These are phyloP conservation scores for Shinisaurus crocodilurus DNA, from an alignment of 2,113 vertebrate species.

Conservation along the genomic window DNA sequence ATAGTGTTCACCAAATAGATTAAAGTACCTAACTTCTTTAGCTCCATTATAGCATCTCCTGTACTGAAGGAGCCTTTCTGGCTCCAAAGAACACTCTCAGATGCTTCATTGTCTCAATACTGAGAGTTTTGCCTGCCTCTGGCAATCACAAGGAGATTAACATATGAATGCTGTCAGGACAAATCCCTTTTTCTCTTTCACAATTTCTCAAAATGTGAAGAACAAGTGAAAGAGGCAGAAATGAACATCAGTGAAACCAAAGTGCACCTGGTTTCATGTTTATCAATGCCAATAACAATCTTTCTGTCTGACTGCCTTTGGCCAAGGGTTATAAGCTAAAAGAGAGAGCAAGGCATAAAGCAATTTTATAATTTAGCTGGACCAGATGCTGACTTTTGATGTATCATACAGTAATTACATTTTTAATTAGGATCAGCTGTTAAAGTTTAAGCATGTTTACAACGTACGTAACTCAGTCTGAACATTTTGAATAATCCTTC, in stretches of 20 bases:
- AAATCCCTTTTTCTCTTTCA: slow-evolving; percentile 21
- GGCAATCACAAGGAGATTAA: slow-evolving; percentile 34
- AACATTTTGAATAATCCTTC: background rate
- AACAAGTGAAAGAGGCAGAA: slow-evolving; percentile 30
- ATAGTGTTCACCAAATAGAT: background rate
- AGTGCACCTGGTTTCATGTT: slow-evolving; percentile 28
- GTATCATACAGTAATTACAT: background rate
- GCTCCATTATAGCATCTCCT: background rate
- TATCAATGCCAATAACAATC: background rate
- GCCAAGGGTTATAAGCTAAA: slow-evolving; percentile 20
- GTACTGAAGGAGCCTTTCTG: slow-evolving; percentile 8
- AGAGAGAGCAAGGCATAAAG: slow-evolving; percentile 13
- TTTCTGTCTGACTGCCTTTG: slow-evolving; percentile 11
- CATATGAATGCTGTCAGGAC: slow-evolving; percentile 26
- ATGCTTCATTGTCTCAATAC: slow-evolving; percentile 19
- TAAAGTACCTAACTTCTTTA: background rate
- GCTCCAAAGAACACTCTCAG: slow-evolving; percentile 31
- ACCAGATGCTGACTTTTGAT: background rate
- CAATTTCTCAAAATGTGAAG: slow-evolving; percentile 18
- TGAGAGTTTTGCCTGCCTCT: slow-evolving; percentile 32
- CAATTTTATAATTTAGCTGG: slow-evolving; percentile 13
- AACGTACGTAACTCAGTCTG: background rate
- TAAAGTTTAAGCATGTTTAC: slow-evolving; percentile 22
- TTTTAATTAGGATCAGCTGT: slow-evolving; percentile 18
- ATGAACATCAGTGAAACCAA: slow-evolving; percentile 4